A percentile compares a stretch with the other conserved stretches of the same genome.
These are phyloP conservation scores for Parascotia fuliginaria DNA, from an alignment of 2,888 invertebrate genomes.

Conservation along the genomic window DNA sequence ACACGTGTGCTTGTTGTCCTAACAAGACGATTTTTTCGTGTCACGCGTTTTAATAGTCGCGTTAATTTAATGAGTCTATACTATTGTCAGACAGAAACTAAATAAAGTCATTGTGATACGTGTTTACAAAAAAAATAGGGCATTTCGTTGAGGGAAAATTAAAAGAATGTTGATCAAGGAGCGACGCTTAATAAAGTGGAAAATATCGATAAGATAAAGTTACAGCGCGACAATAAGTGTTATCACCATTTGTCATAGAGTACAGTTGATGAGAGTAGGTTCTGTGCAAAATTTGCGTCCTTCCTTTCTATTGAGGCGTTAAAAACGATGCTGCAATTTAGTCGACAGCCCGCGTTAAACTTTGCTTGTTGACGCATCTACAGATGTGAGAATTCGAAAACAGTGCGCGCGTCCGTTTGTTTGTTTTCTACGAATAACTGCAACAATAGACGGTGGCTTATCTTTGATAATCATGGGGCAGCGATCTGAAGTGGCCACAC, in stretches of 20 bases:
- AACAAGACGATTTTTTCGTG: constrained; percentile 21
- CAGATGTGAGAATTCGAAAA: constrained; percentile 64
- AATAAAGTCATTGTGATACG: constrained; percentile 30
- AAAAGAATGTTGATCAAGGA: constrained; percentile 68
- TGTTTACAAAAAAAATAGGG: constrained; percentile 15
- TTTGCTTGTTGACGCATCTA: constrained; percentile 52
- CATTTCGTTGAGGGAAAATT: constrained; percentile 34
- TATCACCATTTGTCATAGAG: constrained; percentile 58
- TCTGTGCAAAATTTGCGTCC: constrained; percentile 64
- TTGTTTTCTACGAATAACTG: constrained; percentile 58
- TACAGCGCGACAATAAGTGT: constrained; percentile 54
- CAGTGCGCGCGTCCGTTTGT: constrained; percentile 53
- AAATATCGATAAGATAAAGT: constrained; percentile 77
- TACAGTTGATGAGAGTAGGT: constrained; percentile 54
- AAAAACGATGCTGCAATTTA: constrained; percentile 50
- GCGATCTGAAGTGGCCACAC: constrained; percentile 64
- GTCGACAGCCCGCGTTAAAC: constrained; percentile 40
- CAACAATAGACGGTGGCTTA: constrained; percentile 47
- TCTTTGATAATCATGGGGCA: constrained; percentile 66
- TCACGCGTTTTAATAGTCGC: constrained; percentile 16
- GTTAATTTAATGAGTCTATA: constrained; percentile 24
- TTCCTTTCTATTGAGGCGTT: constrained; percentile 63
- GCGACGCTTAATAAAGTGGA: constrained; percentile 61
- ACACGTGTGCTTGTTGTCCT: constrained; percentile 52
- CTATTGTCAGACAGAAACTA: constrained; percentile 31